A percentile compares a stretch with the other conserved stretches of the same genome.
Evolutionary conservation across 2,797 vertebrate genomes (phyloP).

Genomic region (Lindbergichthys nudifrons): DNA sequence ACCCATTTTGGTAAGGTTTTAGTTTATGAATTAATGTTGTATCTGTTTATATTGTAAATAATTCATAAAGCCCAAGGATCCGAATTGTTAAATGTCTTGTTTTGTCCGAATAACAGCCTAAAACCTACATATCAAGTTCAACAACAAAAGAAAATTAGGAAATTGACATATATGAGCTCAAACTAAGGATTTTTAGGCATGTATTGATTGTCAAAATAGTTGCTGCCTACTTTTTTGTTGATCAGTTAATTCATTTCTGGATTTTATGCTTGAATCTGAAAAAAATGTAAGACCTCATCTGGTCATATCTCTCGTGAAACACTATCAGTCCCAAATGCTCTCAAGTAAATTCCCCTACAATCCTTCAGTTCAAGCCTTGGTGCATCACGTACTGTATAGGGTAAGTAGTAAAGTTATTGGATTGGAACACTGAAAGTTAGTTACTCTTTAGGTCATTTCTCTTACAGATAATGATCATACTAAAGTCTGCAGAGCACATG

Average conservation of each 20-base stretch:
- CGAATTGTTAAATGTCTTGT: background rate
- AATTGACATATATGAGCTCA: background rate
- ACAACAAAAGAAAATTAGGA: background rate
- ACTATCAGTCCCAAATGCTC: background rate
- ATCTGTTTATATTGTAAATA: background rate
- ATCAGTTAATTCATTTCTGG: background rate
- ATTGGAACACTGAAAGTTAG: background rate
- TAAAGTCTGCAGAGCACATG: slow-evolving; percentile 47
- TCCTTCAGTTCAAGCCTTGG: background rate
- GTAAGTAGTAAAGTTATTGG: background rate
- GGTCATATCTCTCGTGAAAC: background rate
- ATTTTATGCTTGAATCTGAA: background rate
- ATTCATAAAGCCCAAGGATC: background rate
- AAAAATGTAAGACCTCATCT: background rate
- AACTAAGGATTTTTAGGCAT: background rate
- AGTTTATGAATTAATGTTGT: too few relatives aligned
- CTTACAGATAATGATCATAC: background rate
- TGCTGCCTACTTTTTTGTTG: background rate
- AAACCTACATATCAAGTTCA: background rate
- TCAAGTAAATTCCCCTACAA: background rate
- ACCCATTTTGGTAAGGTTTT: too few relatives aligned
- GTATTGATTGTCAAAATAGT: background rate
- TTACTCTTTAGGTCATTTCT: background rate
- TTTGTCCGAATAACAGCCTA: background rate
- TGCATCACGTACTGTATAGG: background rate